A percentile compares a stretch with the other conserved stretches of the same genome.
Evolutionary conservation across 2,113 vertebrate species (phyloP).

Genomic region (Scomber colias): DNA sequence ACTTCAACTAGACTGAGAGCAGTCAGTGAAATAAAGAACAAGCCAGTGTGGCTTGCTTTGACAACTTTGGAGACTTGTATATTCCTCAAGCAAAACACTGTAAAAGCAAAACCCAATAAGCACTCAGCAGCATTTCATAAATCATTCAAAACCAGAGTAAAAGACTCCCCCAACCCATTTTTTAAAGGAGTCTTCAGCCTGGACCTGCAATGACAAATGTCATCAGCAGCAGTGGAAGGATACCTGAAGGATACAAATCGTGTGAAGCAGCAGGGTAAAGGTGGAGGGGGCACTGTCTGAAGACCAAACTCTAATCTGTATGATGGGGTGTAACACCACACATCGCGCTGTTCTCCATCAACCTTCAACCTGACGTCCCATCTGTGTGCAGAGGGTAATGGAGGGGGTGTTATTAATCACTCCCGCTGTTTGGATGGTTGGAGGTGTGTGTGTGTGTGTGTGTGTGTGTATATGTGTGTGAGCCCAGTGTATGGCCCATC

Average conservation of each 20-base stretch:
- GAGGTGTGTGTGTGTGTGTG: not conserved
- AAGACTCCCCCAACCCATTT: slow-evolving; percentile 36
- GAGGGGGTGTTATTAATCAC: slow-evolving; percentile 80
- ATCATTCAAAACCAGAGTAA: slow-evolving; percentile 62
- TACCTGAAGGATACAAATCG: slow-evolving; percentile 78
- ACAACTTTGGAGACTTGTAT: slow-evolving; percentile 52
- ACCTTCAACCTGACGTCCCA: slow-evolving; percentile 82
- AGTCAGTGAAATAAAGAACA: not conserved
- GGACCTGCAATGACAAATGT: slow-evolving; percentile 69
- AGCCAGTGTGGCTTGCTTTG: slow-evolving; percentile 23
- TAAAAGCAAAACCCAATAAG: slow-evolving; percentile 23
- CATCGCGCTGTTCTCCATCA: slow-evolving; percentile 76
- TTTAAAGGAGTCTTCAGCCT: slow-evolving; percentile 63
- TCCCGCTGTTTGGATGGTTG: slow-evolving; percentile 49
- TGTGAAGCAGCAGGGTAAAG: slow-evolving; percentile 44
- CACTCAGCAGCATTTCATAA: slow-evolving; percentile 53
- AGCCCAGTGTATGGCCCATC: slow-evolving; percentile 20
- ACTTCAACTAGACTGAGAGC: not conserved
- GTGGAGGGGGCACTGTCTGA: slow-evolving; percentile 52
- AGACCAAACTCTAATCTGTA: slow-evolving; percentile 74
- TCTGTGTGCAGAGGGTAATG: slow-evolving; percentile 82
- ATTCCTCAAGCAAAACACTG: slow-evolving; percentile 33
- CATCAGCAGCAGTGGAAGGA: slow-evolving; percentile 62
- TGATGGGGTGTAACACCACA: slow-evolving; percentile 71
- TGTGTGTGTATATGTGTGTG: not conserved